A percentile compares a stretch with the other conserved stretches of the same genome.
phyloP scores from a whole-genome alignment of 2,113 vertebrate genomes.

The Sporophila hypoxantha region DNA sequence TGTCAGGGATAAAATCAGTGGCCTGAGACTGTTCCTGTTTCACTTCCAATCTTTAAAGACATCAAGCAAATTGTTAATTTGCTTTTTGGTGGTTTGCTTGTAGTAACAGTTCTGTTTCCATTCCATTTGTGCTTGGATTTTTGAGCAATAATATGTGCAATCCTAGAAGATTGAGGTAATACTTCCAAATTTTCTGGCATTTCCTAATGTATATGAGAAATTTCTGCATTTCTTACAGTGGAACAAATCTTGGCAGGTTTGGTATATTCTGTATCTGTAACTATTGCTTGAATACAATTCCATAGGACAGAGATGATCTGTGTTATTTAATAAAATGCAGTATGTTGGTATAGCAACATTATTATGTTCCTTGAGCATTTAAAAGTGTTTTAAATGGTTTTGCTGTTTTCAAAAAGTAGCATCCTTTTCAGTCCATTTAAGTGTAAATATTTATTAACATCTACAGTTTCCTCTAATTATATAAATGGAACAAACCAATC shows the following conservation, averaged over 20 bases:
- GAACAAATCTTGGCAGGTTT: neutral
- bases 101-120: neutral
- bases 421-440: neutral
- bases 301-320: neutral
- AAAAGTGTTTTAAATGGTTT: neutral
- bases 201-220: neutral
- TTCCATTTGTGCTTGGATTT: neutral
- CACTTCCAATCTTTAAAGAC: neutral
- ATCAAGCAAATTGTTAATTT: neutral
- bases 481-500: neutral
- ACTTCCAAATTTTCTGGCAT: neutral
- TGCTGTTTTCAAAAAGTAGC: neutral
- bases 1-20: neutral
- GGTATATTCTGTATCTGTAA: neutral
- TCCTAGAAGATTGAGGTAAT: neutral
- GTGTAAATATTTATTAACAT: slow-evolving; percentile 14
- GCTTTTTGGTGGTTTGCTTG: neutral
- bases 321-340: neutral
- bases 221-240: neutral
- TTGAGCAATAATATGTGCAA: neutral
- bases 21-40: neutral
- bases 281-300: neutral
- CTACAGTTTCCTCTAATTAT: neutral
- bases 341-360: neutral
- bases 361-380: neutral